Evolutionary conservation across 2,888 invertebrate species (phyloP).

Genomic region (Perizoma affinitatum): DNA sequence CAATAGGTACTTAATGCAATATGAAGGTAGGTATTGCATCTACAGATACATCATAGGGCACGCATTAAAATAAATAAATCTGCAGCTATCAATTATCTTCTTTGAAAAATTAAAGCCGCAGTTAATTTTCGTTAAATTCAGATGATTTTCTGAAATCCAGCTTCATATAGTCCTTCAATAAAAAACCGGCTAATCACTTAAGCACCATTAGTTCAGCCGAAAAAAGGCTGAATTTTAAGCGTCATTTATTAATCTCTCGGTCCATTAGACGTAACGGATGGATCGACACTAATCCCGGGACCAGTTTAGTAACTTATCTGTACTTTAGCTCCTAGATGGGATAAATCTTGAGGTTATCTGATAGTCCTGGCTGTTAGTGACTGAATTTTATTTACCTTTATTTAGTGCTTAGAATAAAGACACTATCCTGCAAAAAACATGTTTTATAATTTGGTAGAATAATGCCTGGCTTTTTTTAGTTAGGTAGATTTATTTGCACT

Average conservation of each 20-base stretch:
- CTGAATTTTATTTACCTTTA: not conserved
- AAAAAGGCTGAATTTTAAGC: conserved; percentile 81
- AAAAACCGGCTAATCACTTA: conserved; percentile 73
- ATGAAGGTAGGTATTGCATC: too few species aligned
- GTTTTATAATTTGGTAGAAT: too few species aligned
- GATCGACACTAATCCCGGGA: conserved; percentile 45
- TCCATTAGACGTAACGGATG: conserved; percentile 72
- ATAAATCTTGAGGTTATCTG: conserved; percentile 4
- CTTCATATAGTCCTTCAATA: conserved; percentile 47
- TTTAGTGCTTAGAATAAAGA: too few species aligned
- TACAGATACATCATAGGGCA: too few species aligned
- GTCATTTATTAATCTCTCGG: conserved; percentile 77
- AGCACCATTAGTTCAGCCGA: conserved; percentile 77
- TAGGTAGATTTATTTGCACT: too few species aligned
- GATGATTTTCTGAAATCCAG: conserved; percentile 21
- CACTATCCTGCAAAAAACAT: too few species aligned
- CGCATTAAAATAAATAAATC: too few species aligned
- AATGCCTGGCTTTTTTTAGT: too few species aligned
- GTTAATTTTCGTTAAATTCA: not conserved
- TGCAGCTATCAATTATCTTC: too few species aligned
- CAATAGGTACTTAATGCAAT: too few species aligned
- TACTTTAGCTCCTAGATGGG: conserved; percentile 26
- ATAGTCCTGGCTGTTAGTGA: not conserved
- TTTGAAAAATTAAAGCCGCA: too few species aligned
- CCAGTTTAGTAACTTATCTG: conserved; percentile 27